These are phyloP conservation scores for Agrotis ipsilon DNA, from an alignment of 2,888 invertebrate genomes.

Conservation along the genomic window DNA sequence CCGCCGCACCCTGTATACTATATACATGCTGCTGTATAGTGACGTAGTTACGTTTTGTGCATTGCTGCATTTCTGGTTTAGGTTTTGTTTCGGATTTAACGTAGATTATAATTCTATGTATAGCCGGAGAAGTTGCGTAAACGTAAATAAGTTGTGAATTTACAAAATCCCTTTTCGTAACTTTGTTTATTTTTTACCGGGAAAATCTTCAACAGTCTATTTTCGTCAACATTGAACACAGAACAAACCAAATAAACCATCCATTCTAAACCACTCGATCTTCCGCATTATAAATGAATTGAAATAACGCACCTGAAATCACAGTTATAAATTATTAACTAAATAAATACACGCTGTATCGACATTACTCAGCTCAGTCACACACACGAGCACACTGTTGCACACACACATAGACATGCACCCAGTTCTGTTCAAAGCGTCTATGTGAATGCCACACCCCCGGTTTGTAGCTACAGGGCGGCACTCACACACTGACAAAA, in stretches of 20 bases:
- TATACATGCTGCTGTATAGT: slow-evolving; percentile 65
- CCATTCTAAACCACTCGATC: neutral
- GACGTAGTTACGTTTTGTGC: slow-evolving; percentile 56
- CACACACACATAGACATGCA: slow-evolving; percentile 69
- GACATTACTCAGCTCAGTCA: slow-evolving; percentile 65
- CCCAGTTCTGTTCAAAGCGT: slow-evolving; percentile 73
- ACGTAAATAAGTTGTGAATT: neutral
- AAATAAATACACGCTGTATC: slow-evolving; percentile 69
- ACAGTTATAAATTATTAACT: slow-evolving; percentile 46
- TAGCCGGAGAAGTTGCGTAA: neutral
- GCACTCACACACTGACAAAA: slow-evolving; percentile 77
- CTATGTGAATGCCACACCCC: slow-evolving; percentile 84
- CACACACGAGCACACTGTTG: slow-evolving; percentile 56
- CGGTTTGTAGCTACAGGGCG: slow-evolving; percentile 80
- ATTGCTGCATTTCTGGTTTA: slow-evolving; percentile 56
- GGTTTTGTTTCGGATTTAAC: slow-evolving; percentile 3
- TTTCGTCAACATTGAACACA: neutral
- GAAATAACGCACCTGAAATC: slow-evolving; percentile 29
- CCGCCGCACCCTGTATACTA: slow-evolving; percentile 75
- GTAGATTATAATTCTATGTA: neutral
- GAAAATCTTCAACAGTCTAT: too few relatives aligned
- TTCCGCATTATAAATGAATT: slow-evolving; percentile 24
- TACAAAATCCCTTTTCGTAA: neutral
- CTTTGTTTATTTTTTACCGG: neutral
- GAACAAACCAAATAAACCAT: slow-evolving; percentile 13